Evolutionary conservation across 2,888 invertebrate genomes (phyloP).

Genomic region (Heliconius ismenius): DNA sequence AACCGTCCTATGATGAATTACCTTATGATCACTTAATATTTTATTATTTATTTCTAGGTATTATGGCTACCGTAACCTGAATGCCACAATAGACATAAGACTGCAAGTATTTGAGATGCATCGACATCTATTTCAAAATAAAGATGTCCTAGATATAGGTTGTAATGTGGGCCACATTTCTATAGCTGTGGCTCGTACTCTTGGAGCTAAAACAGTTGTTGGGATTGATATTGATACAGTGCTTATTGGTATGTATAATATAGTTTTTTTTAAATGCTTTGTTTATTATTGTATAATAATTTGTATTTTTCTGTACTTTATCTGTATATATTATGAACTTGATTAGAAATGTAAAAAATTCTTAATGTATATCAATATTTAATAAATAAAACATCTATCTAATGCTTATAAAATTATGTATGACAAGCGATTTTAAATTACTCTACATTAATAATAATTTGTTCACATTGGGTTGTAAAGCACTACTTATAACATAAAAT

Average conservation of each 20-base stretch:
- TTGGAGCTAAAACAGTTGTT: slow-evolving; percentile 91
- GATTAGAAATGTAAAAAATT: too few relatives aligned
- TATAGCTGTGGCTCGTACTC: slow-evolving; percentile 92
- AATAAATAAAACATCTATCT: neutral
- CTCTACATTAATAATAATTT: neutral
- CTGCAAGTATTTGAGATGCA: slow-evolving; percentile 90
- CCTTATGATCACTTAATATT: neutral
- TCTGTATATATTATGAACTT: too few relatives aligned
- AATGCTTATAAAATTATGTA: neutral
- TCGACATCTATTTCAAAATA: slow-evolving; percentile 91
- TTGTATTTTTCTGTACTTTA: too few relatives aligned
- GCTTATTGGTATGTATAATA: slow-evolving; percentile 83
- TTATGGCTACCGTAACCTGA: slow-evolving; percentile 95
- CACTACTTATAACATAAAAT: neutral
- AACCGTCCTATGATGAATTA: too few relatives aligned
- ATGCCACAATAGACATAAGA: slow-evolving; percentile 91
- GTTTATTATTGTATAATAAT: neutral
- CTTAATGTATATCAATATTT: neutral
- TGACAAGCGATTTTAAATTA: too few relatives aligned
- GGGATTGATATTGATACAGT: slow-evolving; percentile 97
- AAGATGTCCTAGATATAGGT: slow-evolving; percentile 97
- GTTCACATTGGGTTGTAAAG: neutral
- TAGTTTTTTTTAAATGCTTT: neutral
- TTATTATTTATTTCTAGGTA: slow-evolving; percentile 82
- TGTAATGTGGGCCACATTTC: slow-evolving; percentile 99